Evolutionary conservation across 2,113 vertebrate genomes (phyloP), one percentile per base, ranked within the genome.

Genomic region (Sula dactylatra): DNA sequence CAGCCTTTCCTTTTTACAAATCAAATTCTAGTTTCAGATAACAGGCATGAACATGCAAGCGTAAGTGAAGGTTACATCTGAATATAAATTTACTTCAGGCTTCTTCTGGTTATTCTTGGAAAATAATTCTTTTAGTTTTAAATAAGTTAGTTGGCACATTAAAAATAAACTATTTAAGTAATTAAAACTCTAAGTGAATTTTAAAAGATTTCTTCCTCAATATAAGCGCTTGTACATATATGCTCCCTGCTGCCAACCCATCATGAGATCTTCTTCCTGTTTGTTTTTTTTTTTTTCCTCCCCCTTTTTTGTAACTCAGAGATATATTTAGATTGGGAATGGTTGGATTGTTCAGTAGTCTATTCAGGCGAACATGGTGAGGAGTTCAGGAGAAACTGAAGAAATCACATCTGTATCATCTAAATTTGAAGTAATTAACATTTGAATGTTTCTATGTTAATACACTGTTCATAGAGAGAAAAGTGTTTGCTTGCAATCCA

Each of bases 391-490:
- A 92, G 77, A 87, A 93, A 90, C 21, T 56, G 77, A 86, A 92
- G 92, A 93, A 64, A 82, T 79, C 65, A 71, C 87, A 93, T 89
- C 83, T 81, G 82, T 91, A 91, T 93, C n/a, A 69, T 93, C 79
- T 90, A 82, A 88, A 94, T 83, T 62, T 78, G 83, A 66, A 88
- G 47, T 77, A 70, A 93, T 96, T 95, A 93, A 71, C 84, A 93
- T 90, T 66, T 96, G 82, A 96, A 93, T 96, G 79, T 93, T 92
- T 90, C 70, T 95, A 27, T 74, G 83, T 92, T 94, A 95, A 90
- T 88, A 78, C 3, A 6, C 32, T 32, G 38, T 79, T 94, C 69
- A 40, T 16, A 72, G 65, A 83, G 83, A 71, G 20, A 82, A 62
- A 54, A 84, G 70, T 18, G 31, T 80, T 93, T 58, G 78, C 55